A percentile compares a stretch with the other conserved stretches of the same genome.
Evolutionary conservation across 1,140 invertebrate genomes (phyloP).

Genomic region (Zaprionus kolodkinae): DNA sequence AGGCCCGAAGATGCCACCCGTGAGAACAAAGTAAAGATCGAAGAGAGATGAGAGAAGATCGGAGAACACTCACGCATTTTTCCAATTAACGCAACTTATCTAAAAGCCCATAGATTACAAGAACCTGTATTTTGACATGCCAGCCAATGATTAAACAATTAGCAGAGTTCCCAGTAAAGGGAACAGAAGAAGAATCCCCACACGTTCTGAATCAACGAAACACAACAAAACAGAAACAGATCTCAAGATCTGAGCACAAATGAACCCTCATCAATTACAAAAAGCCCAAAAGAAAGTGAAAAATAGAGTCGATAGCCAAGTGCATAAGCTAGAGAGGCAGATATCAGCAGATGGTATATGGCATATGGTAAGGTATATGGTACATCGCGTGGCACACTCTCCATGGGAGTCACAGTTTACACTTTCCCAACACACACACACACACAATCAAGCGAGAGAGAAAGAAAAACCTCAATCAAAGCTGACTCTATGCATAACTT

Average conservation of each 20-base stretch:
- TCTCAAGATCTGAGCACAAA: constrained; percentile 44
- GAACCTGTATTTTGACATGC: constrained; percentile 70
- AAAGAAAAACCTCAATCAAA: constrained; percentile 78
- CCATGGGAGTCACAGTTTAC: constrained; percentile 73
- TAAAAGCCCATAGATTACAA: constrained; percentile 70
- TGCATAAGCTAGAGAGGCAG: constrained; percentile 24
- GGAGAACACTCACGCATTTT: constrained; percentile 32
- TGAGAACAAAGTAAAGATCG: constrained; percentile 29
- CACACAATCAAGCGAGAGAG: constrained; percentile 37
- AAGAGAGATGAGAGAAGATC: constrained; percentile 27
- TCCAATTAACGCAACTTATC: constrained; percentile 73
- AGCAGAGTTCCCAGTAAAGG: constrained; percentile 27
- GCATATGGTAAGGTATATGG: constrained; percentile 17
- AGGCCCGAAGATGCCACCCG: constrained; percentile 28
- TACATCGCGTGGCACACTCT: constrained; percentile 31
- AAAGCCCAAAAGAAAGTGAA: constrained; percentile 73
- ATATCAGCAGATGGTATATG: constrained; percentile 2
- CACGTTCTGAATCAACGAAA: constrained; percentile 56
- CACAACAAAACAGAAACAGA: constrained; percentile 33
- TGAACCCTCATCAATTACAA: constrained; percentile 69
- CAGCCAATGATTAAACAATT: constrained; percentile 75
- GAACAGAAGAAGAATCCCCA: constrained; percentile 25
- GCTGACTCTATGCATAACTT: constrained; percentile 71
- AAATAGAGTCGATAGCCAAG: constrained; percentile 55
- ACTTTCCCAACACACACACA: constrained; percentile 72